Evolutionary conservation across 2,888 invertebrate genomes (phyloP).

Genomic region (Thymelicus acteon): DNA sequence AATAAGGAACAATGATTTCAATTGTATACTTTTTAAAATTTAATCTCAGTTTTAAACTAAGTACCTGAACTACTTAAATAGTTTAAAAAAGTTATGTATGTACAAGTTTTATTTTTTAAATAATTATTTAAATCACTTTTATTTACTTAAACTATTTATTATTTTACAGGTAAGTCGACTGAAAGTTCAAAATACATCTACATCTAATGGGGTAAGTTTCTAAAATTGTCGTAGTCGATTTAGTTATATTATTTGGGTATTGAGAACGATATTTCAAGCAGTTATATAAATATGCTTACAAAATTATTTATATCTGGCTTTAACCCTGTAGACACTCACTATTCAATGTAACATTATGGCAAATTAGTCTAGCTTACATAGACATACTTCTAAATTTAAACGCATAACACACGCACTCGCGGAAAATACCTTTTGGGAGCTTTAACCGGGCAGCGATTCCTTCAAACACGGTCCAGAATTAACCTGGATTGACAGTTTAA

Average conservation of each 20-base stretch:
- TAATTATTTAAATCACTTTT: neutral
- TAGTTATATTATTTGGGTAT: too few relatives aligned
- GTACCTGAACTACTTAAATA: too few relatives aligned
- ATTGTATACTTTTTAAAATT: too few relatives aligned
- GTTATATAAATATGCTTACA: too few relatives aligned
- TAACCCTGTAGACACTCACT: neutral
- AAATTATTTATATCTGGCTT: too few relatives aligned
- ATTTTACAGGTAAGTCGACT: constrained; percentile 43
- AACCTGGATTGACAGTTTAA: constrained; percentile 42
- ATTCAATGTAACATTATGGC: neutral
- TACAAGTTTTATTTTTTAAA: too few relatives aligned
- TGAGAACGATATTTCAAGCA: too few relatives aligned
- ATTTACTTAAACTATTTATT: constrained; percentile 14
- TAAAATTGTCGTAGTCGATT: too few relatives aligned
- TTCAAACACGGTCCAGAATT: constrained; percentile 40
- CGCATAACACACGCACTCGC: constrained; percentile 7
- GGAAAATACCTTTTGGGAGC: constrained; percentile 28
- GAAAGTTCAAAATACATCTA: neutral
- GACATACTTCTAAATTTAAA: constrained; percentile 17
- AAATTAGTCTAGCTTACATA: constrained; percentile 17
- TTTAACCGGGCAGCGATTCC: constrained; percentile 37
- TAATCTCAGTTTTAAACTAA: too few relatives aligned
- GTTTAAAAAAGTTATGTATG: too few relatives aligned
- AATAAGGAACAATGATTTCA: too few relatives aligned
- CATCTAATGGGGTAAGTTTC: constrained; percentile 16